Evolutionary conservation across 2,113 vertebrate genomes (phyloP).

Genomic region (Rhinogobius similis): DNA sequence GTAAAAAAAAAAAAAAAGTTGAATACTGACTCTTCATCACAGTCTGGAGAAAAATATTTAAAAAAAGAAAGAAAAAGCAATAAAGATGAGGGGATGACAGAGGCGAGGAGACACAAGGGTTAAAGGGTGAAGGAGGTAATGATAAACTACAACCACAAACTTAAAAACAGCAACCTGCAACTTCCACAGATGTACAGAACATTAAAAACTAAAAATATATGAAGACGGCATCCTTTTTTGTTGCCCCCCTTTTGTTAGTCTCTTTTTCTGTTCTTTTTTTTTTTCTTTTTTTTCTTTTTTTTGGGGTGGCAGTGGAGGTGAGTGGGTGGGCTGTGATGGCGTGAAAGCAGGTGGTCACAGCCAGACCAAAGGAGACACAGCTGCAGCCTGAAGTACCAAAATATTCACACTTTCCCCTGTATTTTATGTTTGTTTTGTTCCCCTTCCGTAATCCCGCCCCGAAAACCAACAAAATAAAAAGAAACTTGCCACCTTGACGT

Average conservation of each 20-base stretch:
- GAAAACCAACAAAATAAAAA: constrained; percentile 41
- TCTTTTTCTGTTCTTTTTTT: background rate
- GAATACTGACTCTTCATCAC: constrained; percentile 36
- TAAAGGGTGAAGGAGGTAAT: constrained; percentile 27
- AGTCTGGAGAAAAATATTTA: constrained; percentile 9
- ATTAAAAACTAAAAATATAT: constrained; percentile 41
- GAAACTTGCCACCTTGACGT: constrained; percentile 56
- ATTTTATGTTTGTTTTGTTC: background rate
- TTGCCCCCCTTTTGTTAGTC: constrained; percentile 11
- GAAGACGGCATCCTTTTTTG: constrained; percentile 33
- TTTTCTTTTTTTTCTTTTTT: constrained; percentile 9
- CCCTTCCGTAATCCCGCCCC: background rate
- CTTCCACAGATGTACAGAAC: constrained; percentile 65
- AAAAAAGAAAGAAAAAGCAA: constrained; percentile 25
- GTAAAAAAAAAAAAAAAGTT: background rate
- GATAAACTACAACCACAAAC: constrained; percentile 65
- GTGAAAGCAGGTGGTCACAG: constrained; percentile 76
- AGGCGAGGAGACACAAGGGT: constrained; percentile 32
- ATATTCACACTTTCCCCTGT: constrained; percentile 27
- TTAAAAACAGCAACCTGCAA: constrained; percentile 60
- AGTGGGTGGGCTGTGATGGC: constrained; percentile 69
- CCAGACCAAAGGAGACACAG: constrained; percentile 82
- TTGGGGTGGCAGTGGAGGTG: constrained; percentile 55
- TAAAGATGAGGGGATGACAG: constrained; percentile 22
- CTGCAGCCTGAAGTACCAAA: constrained; percentile 83